Base-by-base conservation (phyloP, 2,888 invertebrate genomes). In the Troides oblongomaculatus region DNA sequence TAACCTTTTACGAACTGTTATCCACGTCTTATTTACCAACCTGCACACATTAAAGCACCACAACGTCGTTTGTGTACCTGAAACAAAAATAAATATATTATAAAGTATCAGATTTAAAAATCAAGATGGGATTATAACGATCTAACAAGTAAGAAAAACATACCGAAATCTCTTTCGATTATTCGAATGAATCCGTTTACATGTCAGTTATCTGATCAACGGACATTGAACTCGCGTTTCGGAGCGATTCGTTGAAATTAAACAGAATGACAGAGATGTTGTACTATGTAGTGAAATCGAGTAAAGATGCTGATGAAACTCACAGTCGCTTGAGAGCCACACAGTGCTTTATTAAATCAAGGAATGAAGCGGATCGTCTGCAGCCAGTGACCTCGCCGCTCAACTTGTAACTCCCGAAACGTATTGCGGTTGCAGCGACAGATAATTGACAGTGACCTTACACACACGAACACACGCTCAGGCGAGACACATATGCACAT, bases 331-430 rank as follows among this genome's bases (percentile, higher is more conserved):
- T 63, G 65, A 62, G 68, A 65, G 67, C 65, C 72, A 76, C 78
- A 74, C 75, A 80, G 80, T 79, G 80, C 84, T 84, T 87, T 81
- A 84, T 87, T 89, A 82, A 89, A 88, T 88, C 84, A 86, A 85
- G 81, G 78, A 82, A 82, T 58, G 80, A 82, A 84, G 83, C 84
- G 81, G 84, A 79, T 57, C 66, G 70, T 68, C 72, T 67, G 69
- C 74, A 74, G 74, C 60, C 75, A 73, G 65, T 74, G 75, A 72
- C 71, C 76, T 73, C 72, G 50, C 53, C 39, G 21, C 68, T 59
- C 63, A 60, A 64, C 59, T 53, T 56, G 53, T 39, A 64, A 63
- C 66, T 30, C 36, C 53, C 25, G 39, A 60, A 63, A 68, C 46
- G 23, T 65, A 63, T 60, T 66, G 50, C 50, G n/a, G 56, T 59